Conservation (phyloP, 1,140 invertebrate species). For the Euwallacea similis region DNA sequence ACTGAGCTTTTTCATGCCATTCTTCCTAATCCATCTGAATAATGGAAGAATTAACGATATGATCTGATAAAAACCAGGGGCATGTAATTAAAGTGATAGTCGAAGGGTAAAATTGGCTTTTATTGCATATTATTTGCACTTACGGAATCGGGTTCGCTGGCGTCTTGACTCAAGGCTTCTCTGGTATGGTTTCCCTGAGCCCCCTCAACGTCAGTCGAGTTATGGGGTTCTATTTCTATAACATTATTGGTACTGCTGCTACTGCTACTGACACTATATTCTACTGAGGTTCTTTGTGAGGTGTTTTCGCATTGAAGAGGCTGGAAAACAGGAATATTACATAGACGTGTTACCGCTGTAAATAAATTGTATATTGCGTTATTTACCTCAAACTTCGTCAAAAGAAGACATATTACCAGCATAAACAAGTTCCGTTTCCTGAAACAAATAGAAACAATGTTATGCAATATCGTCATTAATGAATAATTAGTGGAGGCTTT, state of each 20-base stretch:
- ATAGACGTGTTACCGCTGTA: not conserved
- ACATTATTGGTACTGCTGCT: slow-evolving; percentile 34
- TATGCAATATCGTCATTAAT: not conserved
- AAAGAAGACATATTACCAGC: slow-evolving; percentile 15
- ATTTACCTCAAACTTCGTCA: not conserved
- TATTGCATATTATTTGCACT: slow-evolving; percentile 45
- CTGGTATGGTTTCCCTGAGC: slow-evolving; percentile 58
- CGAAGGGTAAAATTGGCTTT: too few species aligned
- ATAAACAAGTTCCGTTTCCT: slow-evolving; percentile 39
- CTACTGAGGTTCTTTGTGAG: slow-evolving; percentile 37
- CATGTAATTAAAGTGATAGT: too few species aligned
- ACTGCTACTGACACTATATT: slow-evolving; percentile 50
- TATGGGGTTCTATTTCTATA: slow-evolving; percentile 6
- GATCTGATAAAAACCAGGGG: too few species aligned
- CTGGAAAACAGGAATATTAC: slow-evolving; percentile 6
- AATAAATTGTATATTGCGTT: not conserved
- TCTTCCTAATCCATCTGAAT: too few species aligned
- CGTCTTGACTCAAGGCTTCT: slow-evolving; percentile 63
- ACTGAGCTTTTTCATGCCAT: too few species aligned
- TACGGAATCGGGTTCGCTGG: slow-evolving; percentile 64
- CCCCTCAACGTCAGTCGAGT: not conserved
- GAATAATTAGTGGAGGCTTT: too few species aligned
- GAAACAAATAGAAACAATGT: slow-evolving; percentile 25
- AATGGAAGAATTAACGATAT: too few species aligned
- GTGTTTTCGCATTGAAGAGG: slow-evolving; percentile 5